phyloP scores from a whole-genome alignment of 1,140 invertebrate species.

The Drosophila hydei region DNA sequence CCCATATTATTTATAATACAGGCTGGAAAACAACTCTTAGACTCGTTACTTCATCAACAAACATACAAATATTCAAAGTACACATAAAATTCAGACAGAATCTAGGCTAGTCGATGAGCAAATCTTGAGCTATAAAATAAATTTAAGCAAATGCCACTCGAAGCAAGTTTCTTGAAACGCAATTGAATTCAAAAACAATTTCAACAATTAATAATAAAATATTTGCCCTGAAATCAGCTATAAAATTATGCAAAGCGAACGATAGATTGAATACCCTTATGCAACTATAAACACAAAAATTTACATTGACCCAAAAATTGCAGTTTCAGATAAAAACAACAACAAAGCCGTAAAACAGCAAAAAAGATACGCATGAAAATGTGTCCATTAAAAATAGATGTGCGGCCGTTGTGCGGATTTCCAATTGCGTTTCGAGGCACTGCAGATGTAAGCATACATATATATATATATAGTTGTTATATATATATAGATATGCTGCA shows the following conservation, averaged over 20 bases:
- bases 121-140: too few relatives aligned
- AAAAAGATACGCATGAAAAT: slow-evolving; percentile 47
- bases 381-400: slow-evolving; percentile 77
- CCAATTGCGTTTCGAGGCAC: slow-evolving; percentile 31
- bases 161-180: too few relatives aligned
- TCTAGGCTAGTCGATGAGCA: too few relatives aligned
- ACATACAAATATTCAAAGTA: too few relatives aligned
- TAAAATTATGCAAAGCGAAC: slow-evolving; percentile 3
- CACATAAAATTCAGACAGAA: too few relatives aligned
- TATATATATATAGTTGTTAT: slow-evolving; percentile 5
- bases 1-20: too few relatives aligned
- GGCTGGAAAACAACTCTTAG: too few relatives aligned
- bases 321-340: background rate
- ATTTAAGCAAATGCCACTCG: background rate
- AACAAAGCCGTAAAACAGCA: background rate
- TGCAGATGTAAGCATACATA: slow-evolving; percentile 8
- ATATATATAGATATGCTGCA: slow-evolving; percentile 37
- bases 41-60: too few relatives aligned
- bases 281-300: background rate
- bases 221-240: background rate
- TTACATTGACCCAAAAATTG: background rate
- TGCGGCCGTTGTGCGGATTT: slow-evolving; percentile 55
- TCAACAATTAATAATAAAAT: background rate
- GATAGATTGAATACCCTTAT: background rate
- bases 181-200: background rate